A percentile compares a stretch with the other conserved stretches of the same genome.
These are phyloP conservation scores for Pseudomugil gertrudae DNA, from an alignment of 2,797 vertebrate species.

Conservation along the genomic window DNA sequence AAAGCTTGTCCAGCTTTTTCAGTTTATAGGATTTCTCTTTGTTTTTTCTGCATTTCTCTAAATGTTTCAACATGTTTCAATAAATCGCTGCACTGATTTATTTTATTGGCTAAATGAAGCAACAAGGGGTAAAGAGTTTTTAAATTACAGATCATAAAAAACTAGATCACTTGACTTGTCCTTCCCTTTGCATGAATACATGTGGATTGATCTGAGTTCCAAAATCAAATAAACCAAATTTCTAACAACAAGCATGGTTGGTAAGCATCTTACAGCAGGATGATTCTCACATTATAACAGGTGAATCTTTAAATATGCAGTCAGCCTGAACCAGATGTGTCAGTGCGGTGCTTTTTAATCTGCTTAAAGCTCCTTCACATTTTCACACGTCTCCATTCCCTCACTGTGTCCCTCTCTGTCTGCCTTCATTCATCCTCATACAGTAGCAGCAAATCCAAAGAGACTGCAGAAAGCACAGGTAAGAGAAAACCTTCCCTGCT, in stretches of 20 bases:
- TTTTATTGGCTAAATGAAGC: neutral
- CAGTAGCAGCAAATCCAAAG: constrained; percentile 87
- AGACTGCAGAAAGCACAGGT: constrained; percentile 88
- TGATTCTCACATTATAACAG: neutral
- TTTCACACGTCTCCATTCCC: neutral
- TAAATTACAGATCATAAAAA: no score
- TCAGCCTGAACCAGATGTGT: constrained; percentile 20
- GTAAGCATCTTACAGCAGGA: neutral
- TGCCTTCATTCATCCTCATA: constrained; percentile 19
- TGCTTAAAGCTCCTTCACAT: neutral
- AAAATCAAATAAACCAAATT: neutral
- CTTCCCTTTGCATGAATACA: no score
- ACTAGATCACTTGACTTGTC: no score
- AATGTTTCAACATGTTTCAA: neutral
- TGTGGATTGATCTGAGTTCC: neutral
- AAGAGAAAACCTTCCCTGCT: constrained; percentile 59
- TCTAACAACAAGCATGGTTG: neutral
- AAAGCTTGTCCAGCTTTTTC: neutral
- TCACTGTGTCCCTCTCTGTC: constrained; percentile 7
- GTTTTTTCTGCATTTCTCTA: neutral
- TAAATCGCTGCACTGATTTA: neutral
- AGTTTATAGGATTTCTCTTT: no score
- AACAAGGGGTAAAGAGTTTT: no score
- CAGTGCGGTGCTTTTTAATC: neutral
- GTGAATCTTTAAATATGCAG: neutral